Percentiles rank a stretch among this genome's conserved stretches.
These are phyloP conservation scores for Latheticus oryzae DNA, from an alignment of 2,888 invertebrate genomes.

Conservation along the genomic window DNA sequence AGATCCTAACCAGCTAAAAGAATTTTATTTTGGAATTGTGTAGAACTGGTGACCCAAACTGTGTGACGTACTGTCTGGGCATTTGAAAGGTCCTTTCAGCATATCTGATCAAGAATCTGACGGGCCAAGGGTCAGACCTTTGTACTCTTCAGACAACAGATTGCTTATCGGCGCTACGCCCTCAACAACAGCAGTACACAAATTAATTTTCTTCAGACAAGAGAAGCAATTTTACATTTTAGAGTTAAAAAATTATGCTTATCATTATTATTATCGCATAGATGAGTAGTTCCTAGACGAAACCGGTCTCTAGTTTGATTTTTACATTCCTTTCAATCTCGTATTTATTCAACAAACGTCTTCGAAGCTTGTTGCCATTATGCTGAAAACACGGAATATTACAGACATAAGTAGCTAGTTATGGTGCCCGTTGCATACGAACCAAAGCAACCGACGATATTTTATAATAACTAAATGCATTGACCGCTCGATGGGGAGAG, in stretches of 20 bases:
- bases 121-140: constrained; percentile 58
- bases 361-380: constrained; percentile 30
- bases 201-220: too few relatives aligned
- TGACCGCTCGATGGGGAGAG: constrained; percentile 46
- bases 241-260: too few relatives aligned
- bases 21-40: constrained; percentile 37
- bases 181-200: constrained; percentile 7
- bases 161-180: constrained; percentile 42
- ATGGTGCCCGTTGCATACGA: constrained; percentile 42
- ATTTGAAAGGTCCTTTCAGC: constrained; percentile 49
- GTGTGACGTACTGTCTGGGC: constrained; percentile 52
- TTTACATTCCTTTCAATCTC: constrained; percentile 7
- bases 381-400: constrained; percentile 42
- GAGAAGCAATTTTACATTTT: too few relatives aligned
- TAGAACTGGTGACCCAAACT: constrained; percentile 38
- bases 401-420: constrained; percentile 45
- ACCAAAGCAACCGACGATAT: constrained; percentile 47
- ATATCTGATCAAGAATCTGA: constrained; percentile 56
- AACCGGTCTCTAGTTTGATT: too few relatives aligned
- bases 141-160: constrained; percentile 37
- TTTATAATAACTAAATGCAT: constrained; percentile 49
- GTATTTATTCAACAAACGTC: constrained; percentile 30
- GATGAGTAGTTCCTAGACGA: too few relatives aligned
- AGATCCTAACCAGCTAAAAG: constrained; percentile 35
- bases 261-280: too few relatives aligned